Percentiles rank a stretch among this genome's conserved stretches.
Conservation (phyloP, 1,140 invertebrate species). For the Drosophila subobscura region DNA sequence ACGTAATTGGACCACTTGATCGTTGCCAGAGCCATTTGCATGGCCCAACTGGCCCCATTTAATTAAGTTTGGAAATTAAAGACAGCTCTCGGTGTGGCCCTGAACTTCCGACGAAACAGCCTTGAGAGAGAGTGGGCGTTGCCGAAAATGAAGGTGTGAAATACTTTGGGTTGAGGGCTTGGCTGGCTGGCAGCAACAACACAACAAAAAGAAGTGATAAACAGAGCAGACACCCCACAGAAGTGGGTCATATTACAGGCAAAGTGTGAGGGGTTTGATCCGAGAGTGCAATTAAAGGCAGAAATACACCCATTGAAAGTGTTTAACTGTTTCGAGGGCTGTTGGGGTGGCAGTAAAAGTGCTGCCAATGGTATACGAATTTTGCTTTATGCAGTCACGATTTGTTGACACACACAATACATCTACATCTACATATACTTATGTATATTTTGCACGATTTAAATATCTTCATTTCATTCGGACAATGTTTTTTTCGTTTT, state of each 20-base stretch:
- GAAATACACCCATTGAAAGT: slow-evolving; percentile 36
- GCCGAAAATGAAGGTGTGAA: slow-evolving; percentile 47
- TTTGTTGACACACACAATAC: slow-evolving; percentile 47
- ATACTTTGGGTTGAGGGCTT: slow-evolving; percentile 38
- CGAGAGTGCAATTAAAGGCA: slow-evolving; percentile 31
- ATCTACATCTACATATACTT: no score
- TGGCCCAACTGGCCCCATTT: slow-evolving; percentile 24
- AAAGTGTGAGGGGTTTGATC: slow-evolving; percentile 31
- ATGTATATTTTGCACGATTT: no score
- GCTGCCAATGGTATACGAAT: slow-evolving; percentile 30
- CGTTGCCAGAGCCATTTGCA: slow-evolving; percentile 28
- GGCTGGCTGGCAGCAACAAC: slow-evolving; percentile 24
- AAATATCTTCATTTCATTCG: slow-evolving; percentile 31
- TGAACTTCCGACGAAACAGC: slow-evolving; percentile 44
- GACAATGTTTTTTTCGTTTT: slow-evolving; percentile 34
- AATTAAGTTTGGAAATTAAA: slow-evolving; percentile 30
- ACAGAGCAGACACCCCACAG: slow-evolving; percentile 3
- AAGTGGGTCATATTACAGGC: slow-evolving; percentile 69
- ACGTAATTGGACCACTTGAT: slow-evolving; percentile 60
- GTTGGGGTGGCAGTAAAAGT: slow-evolving; percentile 11
- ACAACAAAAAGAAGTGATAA: slow-evolving; percentile 13
- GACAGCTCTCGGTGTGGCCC: slow-evolving; percentile 12
- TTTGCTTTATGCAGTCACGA: slow-evolving; percentile 63
- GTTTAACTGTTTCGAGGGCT: neutral
- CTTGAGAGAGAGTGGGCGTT: slow-evolving; percentile 14